Evolutionary conservation across 2,888 invertebrate genomes (phyloP), one percentile per base, ranked within the genome.

Genomic region (Microctonus brassicae): DNA sequence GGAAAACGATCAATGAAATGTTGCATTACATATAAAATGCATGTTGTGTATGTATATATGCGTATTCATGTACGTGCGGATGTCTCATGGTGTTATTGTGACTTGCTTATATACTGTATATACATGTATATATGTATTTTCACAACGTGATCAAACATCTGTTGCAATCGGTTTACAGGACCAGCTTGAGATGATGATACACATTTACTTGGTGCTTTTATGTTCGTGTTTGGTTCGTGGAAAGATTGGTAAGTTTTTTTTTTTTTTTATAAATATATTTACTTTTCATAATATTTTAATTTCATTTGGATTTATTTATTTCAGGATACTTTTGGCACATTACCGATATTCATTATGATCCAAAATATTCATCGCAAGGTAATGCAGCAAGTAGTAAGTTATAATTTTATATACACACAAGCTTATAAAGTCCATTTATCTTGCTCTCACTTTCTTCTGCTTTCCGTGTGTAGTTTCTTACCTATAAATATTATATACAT

Each of bases 311-410:
- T 39, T 52, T 10, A 68, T 47, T 61, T 89, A 88, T 94, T 93
- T 1, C 93, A 97, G 97, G 96, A 81, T 95, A 94, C 88, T 97
- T 97, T 89, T 97, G 97, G 97, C 97, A 97, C 89, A 95, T 97
- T 84, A 96, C 96, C 78, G 97, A 97, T 88, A 92, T 97, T 81
- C 97, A 97, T 88, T 94, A 95, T 89, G 96, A 97, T 86, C 93
- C 94, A 6, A 92, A 94, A 81, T 96, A 95, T 88, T 93, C 94
- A 79, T 90, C 92, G 68, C 91, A 92, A 81, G 94, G 94, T 72
- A 94, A 94, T 86, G 91, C 93, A 79, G 91, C 91, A 86, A 91
- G 92, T 90, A 93, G 94, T 94, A 91, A 92, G 93, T 92, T 65
- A 34, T 24, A 58, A 7, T 61, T 52, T 61, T 24, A 11, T 67